Evolutionary conservation across 2,888 invertebrate species (phyloP).

Genomic region (Drosophila anceps): DNA sequence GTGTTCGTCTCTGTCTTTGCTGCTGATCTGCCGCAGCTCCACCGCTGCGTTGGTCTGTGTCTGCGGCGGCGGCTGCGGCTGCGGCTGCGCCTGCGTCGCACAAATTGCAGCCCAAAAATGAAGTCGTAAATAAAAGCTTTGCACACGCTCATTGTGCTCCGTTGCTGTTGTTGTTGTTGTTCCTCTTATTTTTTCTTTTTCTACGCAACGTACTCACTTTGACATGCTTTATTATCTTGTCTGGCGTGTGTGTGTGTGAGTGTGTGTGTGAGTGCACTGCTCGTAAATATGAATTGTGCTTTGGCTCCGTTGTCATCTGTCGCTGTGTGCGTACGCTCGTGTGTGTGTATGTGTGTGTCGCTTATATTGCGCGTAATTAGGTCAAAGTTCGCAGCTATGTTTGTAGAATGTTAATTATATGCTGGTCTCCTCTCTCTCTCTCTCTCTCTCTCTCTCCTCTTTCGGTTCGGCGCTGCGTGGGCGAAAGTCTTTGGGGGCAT

Average conservation of each 20-base stretch:
- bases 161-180: slow-evolving; percentile 21
- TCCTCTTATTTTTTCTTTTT: slow-evolving; percentile 25
- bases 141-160: slow-evolving; percentile 37
- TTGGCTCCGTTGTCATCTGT: slow-evolving; percentile 1
- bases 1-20: slow-evolving; percentile 7
- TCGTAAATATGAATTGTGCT: slow-evolving; percentile 40
- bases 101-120: slow-evolving; percentile 45
- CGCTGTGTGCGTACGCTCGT: not conserved
- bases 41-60: not conserved
- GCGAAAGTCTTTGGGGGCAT: slow-evolving; percentile 52
- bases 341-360: slow-evolving; percentile 33
- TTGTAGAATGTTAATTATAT: slow-evolving; percentile 73
- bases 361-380: slow-evolving; percentile 64
- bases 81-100: slow-evolving; percentile 59
- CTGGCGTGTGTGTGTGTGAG: slow-evolving; percentile 15
- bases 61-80: slow-evolving; percentile 15
- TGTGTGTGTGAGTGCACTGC: slow-evolving; percentile 6
- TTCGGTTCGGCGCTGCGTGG: slow-evolving; percentile 43
- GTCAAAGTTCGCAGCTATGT: slow-evolving; percentile 74
- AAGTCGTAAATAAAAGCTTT: slow-evolving; percentile 62
- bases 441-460: too few species aligned
- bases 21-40: too few species aligned
- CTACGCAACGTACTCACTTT: slow-evolving; percentile 23
- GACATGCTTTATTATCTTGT: slow-evolving; percentile 66
- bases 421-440: slow-evolving; percentile 19